These are phyloP conservation scores for Oncopodura yosiiana DNA, from an alignment of 1,140 invertebrate genomes.

Conservation along the genomic window DNA sequence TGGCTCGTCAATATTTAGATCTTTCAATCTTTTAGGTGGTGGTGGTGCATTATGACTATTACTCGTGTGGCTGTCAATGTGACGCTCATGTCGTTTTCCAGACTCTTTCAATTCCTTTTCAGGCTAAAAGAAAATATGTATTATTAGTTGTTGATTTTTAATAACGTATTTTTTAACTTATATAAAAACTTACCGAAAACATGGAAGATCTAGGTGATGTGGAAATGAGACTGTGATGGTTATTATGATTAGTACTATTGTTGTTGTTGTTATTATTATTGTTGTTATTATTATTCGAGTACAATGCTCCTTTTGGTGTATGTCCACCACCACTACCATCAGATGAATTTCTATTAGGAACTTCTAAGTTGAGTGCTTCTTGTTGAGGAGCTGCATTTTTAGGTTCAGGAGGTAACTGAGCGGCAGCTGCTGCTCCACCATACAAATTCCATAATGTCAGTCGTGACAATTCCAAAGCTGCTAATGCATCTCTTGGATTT, in stretches of 20 bases:
- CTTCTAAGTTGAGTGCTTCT: constrained; percentile 52
- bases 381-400: constrained; percentile 44
- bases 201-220: constrained; percentile 24
- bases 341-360: constrained; percentile 38
- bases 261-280: neutral
- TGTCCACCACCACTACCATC: constrained; percentile 40
- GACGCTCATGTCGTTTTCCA: constrained; percentile 51
- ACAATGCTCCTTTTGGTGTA: constrained; percentile 24
- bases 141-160: too few species aligned
- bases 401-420: constrained; percentile 35
- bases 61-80: constrained; percentile 38
- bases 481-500: constrained; percentile 46
- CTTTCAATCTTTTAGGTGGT: constrained; percentile 42
- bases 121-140: constrained; percentile 6
- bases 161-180: neutral
- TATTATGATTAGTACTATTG: neutral
- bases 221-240: constrained; percentile 13
- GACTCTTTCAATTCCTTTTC: constrained; percentile 43
- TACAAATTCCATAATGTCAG: constrained; percentile 73
- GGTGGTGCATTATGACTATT: constrained; percentile 36
- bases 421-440: constrained; percentile 51
- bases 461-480: constrained; percentile 60
- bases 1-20: constrained; percentile 42
- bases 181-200: constrained; percentile 14
- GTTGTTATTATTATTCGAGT: neutral